phyloP scores from a whole-genome alignment of 2,113 vertebrate species.

The Thamnophis sirtalis region DNA sequence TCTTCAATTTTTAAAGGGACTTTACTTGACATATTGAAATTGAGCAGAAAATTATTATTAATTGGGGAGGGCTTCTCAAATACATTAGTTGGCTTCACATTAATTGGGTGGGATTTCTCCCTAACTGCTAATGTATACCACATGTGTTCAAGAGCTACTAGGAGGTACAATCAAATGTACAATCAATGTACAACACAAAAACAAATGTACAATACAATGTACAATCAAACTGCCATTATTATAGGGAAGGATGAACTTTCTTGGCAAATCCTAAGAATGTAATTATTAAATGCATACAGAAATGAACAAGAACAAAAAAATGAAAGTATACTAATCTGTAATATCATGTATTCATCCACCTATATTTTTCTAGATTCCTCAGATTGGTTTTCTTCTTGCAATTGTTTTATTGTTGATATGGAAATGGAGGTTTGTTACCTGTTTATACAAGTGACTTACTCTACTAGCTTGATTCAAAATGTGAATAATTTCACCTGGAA shows the following conservation, averaged over 20 bases:
- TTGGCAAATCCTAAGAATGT: neutral
- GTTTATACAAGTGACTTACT: neutral
- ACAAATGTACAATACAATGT: neutral
- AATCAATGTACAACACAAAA: too few relatives aligned
- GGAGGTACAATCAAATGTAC: too few relatives aligned
- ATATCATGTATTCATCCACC: neutral
- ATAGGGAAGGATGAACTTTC: neutral
- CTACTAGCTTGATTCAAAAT: neutral
- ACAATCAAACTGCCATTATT: neutral
- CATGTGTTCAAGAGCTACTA: neutral
- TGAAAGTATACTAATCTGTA: neutral
- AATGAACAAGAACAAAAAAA: neutral
- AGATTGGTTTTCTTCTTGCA: neutral
- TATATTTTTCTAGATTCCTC: neutral
- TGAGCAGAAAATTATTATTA: neutral
- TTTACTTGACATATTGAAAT: neutral
- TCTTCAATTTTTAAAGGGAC: neutral
- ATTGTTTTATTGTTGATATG: neutral
- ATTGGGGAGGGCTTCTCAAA: neutral
- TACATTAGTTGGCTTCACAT: neutral
- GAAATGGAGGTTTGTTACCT: neutral
- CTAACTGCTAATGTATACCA: neutral
- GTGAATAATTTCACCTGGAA: neutral
- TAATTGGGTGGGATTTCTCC: neutral
- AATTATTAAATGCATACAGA: neutral